These are phyloP conservation scores for Brevimyrus niger DNA, from an alignment of 2,113 vertebrate species.

Conservation along the genomic window DNA sequence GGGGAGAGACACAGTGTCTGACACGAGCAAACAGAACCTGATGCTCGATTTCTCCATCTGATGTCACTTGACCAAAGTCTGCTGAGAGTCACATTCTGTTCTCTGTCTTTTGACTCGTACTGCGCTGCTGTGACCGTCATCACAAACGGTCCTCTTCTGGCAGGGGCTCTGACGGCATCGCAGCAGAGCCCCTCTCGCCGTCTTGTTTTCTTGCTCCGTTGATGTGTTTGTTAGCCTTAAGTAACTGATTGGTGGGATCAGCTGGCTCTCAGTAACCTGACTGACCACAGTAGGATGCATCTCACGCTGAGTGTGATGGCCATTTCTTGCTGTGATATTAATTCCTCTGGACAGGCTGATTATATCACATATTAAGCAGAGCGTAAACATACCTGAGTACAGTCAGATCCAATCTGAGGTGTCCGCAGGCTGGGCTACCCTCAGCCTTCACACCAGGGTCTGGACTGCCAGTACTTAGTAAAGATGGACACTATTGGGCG, in stretches of 20 bases:
- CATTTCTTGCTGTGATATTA: not conserved
- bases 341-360: not conserved
- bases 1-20: not conserved
- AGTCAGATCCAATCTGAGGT: not conserved
- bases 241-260: not conserved
- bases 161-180: not conserved
- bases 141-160: not conserved
- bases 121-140: not conserved
- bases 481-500: not conserved
- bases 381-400: not conserved
- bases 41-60: not conserved
- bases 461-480: not conserved
- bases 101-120: not conserved
- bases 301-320: not conserved
- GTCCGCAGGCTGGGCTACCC: not conserved
- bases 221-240: not conserved
- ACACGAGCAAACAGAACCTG: not conserved
- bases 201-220: not conserved
- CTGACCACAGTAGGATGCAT: not conserved
- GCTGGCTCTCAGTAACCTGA: not conserved
- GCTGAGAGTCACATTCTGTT: not conserved
- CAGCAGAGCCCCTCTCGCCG: not conserved
- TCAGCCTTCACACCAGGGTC: not conserved
- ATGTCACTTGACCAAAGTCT: not conserved
- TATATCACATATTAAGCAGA: not conserved